A percentile compares a stretch with the other conserved stretches of the same genome.
phyloP scores from a whole-genome alignment of 2,113 vertebrate genomes.

The Chionomys nivalis region DNA sequence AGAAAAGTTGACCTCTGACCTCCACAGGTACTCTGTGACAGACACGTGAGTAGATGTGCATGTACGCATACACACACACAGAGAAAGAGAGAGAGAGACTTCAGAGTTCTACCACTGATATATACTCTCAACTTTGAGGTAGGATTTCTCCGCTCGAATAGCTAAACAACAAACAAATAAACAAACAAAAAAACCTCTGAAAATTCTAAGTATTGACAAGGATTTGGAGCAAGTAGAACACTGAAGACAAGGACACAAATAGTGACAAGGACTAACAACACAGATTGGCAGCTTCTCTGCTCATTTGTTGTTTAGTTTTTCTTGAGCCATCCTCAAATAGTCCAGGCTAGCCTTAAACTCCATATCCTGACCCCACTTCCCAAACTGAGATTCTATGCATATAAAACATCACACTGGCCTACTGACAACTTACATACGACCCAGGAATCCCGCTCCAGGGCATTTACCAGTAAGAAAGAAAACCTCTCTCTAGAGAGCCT shows the following conservation, averaged over 20 bases:
- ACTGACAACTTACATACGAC: background rate
- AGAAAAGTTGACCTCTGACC: no score
- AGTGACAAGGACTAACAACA: background rate
- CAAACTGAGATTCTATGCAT: background rate
- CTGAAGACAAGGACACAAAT: background rate
- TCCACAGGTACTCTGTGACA: no score
- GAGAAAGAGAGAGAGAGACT: background rate
- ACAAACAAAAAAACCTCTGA: background rate
- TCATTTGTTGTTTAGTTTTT: background rate
- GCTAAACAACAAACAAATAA: no score
- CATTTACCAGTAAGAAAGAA: conserved; percentile 41
- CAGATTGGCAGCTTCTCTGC: background rate
- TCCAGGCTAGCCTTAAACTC: background rate
- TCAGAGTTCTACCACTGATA: background rate
- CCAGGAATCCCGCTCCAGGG: background rate
- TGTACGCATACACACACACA: background rate
- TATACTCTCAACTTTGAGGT: background rate
- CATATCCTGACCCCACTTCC: background rate
- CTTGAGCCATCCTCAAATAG: background rate
- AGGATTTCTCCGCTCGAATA: background rate
- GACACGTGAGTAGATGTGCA: no score
- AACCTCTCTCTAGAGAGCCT: background rate
- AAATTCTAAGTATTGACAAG: background rate
- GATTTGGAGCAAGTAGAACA: background rate
- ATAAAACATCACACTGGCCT: background rate